phyloP scores from a whole-genome alignment of 2,888 invertebrate species.

The Crematogaster levior region DNA sequence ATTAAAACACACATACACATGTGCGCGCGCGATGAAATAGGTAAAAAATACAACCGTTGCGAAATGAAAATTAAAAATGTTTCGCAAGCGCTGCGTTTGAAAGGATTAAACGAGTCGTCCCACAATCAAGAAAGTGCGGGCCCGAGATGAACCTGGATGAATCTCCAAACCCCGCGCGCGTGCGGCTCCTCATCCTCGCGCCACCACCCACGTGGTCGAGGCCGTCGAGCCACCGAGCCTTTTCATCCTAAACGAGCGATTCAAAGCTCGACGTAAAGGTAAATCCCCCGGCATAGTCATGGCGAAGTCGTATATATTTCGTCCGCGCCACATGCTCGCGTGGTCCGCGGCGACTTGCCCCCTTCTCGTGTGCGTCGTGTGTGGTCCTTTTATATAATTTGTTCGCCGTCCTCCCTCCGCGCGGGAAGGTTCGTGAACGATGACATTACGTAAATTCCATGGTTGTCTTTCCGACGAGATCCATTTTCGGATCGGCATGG shows the following conservation, averaged over 20 bases:
- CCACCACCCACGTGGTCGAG: conserved; percentile 81
- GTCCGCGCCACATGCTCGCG: conserved; percentile 69
- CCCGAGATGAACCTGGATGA: conserved; percentile 61
- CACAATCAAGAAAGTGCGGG: conserved; percentile 35
- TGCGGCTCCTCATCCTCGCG: conserved; percentile 71
- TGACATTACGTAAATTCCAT: conserved; percentile 56
- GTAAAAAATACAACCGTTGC: neutral
- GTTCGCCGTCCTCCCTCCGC: conserved; percentile 58
- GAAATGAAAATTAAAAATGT: conserved; percentile 16
- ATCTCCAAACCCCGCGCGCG: conserved; percentile 69
- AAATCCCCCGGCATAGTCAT: conserved; percentile 81
- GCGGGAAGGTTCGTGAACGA: conserved; percentile 35
- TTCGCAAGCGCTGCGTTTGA: neutral
- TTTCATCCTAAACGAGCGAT: conserved; percentile 84
- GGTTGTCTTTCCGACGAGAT: conserved; percentile 30
- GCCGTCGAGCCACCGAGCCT: conserved; percentile 79
- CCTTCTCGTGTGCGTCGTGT: conserved; percentile 75
- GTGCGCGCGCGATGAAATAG: neutral
- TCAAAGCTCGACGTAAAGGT: conserved; percentile 80
- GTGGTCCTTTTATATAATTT: conserved; percentile 81
- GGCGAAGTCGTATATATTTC: conserved; percentile 80
- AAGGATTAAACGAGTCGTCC: conserved; percentile 41
- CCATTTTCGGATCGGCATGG: conserved; percentile 12
- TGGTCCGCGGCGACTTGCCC: conserved; percentile 60
- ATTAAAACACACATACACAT: neutral